A percentile compares a stretch with the other conserved stretches of the same genome.
These are phyloP conservation scores for Microtus ochrogaster DNA, from an alignment of 2,113 vertebrate genomes.

Conservation along the genomic window DNA sequence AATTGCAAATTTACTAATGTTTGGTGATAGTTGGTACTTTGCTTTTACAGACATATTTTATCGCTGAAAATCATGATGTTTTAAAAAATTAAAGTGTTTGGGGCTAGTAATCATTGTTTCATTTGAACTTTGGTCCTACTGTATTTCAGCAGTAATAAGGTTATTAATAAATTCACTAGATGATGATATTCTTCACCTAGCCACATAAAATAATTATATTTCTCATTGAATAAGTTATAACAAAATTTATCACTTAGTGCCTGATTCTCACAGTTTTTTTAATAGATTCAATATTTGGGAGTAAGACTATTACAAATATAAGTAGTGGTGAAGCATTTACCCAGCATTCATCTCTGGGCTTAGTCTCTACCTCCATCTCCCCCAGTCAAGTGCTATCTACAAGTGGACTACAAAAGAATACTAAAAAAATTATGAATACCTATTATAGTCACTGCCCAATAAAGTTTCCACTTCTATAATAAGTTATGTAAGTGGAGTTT, in stretches of 20 bases:
- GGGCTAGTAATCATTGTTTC: not conserved
- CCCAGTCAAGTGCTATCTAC: no score
- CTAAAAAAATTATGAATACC: not conserved
- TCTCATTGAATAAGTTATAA: not conserved
- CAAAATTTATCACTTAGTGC: not conserved
- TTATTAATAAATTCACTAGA: not conserved
- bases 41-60: not conserved
- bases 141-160: not conserved
- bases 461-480: not conserved
- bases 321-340: no score
- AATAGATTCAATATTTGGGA: not conserved
- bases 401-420: not conserved
- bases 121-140: not conserved
- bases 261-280: not conserved
- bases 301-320: no score
- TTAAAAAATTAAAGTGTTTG: not conserved
- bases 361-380: no score
- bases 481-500: not conserved
- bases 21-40: not conserved
- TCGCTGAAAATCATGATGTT: not conserved
- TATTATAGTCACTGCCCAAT: not conserved
- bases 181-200: not conserved
- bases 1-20: not conserved
- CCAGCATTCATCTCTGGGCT: not conserved
- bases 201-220: not conserved